These are phyloP conservation scores for Dryas iulia DNA, from an alignment of 1,140 invertebrate species.

Conservation along the genomic window DNA sequence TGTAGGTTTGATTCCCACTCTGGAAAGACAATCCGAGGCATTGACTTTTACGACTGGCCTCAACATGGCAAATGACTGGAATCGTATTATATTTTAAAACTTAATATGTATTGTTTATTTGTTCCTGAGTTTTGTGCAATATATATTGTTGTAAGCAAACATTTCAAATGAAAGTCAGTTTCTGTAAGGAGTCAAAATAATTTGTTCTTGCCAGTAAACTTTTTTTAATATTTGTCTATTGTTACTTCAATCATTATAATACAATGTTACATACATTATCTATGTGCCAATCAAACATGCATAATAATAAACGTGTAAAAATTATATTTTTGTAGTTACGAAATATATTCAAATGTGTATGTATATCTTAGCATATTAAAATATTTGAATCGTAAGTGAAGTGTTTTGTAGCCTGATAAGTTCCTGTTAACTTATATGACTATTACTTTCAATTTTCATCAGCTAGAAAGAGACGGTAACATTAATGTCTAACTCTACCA, in stretches of 20 bases:
- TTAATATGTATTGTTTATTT: no score
- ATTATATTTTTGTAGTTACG: neutral
- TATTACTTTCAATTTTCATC: neutral
- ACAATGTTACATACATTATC: neutral
- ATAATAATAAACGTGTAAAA: neutral
- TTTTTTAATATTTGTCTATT: no score
- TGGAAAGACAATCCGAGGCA: no score
- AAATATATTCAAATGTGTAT: neutral
- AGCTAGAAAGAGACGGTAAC: no score
- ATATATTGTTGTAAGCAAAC: no score
- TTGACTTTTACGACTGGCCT: no score
- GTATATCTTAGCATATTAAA: neutral
- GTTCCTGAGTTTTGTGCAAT: no score
- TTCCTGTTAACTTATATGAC: neutral
- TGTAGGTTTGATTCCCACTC: no score
- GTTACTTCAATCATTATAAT: no score
- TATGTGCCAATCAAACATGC: neutral
- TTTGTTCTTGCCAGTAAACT: neutral
- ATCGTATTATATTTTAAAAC: no score
- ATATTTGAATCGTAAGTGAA: neutral
- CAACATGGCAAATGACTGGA: no score
- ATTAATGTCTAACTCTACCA: neutral
- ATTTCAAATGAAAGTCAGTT: no score
- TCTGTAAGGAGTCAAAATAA: neutral
- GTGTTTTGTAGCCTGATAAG: neutral